These are phyloP conservation scores for Eclectus roratus DNA, from an alignment of 2,113 vertebrate genomes.

Conservation along the genomic window DNA sequence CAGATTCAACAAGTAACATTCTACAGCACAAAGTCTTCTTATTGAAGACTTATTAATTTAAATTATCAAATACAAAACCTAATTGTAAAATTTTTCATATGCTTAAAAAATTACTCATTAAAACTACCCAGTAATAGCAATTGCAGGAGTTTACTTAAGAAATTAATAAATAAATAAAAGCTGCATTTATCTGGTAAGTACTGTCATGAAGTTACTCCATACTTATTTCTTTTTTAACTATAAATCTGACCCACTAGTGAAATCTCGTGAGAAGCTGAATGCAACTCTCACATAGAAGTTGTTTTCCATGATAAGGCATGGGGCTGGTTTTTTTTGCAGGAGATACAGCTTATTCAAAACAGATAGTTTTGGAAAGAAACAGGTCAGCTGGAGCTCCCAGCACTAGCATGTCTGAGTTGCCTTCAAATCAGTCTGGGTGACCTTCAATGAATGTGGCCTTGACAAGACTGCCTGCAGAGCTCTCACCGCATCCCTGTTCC, in stretches of 20 bases:
- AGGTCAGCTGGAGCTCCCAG: background rate
- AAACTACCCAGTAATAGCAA: background rate
- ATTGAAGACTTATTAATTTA: background rate
- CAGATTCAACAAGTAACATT: background rate
- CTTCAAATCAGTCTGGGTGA: background rate
- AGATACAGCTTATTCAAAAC: background rate
- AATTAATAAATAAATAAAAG: background rate
- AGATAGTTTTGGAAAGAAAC: background rate
- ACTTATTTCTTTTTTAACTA: background rate
- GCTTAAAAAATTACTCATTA: background rate
- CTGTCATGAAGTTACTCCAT: background rate
- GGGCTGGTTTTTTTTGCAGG: background rate
- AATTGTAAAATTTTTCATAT: background rate
- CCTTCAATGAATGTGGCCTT: fast-evolving
- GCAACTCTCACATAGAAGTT: fast-evolving
- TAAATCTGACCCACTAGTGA: fast-evolving
- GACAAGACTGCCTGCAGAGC: background rate
- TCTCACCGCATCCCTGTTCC: background rate
- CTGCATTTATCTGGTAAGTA: background rate
- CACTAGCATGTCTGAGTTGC: background rate
- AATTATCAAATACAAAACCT: background rate
- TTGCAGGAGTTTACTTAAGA: background rate
- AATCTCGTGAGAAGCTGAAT: background rate
- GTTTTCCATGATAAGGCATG: fast-evolving
- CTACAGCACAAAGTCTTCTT: background rate